Evolutionary conservation across 2,888 invertebrate species (phyloP), one percentile per base, ranked within the genome.

Genomic region (Agrochola macilenta): DNA sequence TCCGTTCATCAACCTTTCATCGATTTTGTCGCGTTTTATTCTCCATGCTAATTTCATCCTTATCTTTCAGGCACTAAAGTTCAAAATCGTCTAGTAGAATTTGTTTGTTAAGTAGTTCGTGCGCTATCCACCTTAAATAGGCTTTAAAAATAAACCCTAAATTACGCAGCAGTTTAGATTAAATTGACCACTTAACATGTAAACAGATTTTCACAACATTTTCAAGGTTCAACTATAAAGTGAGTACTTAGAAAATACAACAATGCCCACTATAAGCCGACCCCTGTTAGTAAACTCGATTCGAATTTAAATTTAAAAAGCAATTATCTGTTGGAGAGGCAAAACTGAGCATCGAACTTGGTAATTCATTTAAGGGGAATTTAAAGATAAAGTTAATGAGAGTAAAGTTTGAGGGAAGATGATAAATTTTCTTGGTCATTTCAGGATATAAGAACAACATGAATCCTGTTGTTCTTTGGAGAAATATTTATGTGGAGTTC

Each of bases 1-100:
- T 78, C 77, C 88, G 91, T 91, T 90, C 91, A 87, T 90, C 90
- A 90, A 90, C 90, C 89, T 89, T 84, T 89, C 88, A 91, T 91
- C 88, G 91, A 91, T 91, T 90, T 90, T 85, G 88, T 85, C 86
- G 81, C 82, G 77, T 69, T 64, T 71, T 64, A 49, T 64, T 46
- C 54, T 49, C 2, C 71, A 74, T n/a, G 43, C 73, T 30, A 88
- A 61, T 79, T 70, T 81, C 49, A 83, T 23, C 81, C 70, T 79
- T 84, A 74, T 46, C 4, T 2, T 5, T 0, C 0, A 35, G 0
- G 1, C 0, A 0, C 1, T 78, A 77, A 65, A 83, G 86, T 74
- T 39, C 7, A 75, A 61, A 76, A 49, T 87, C 0, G 26, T 11
- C 11, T 49, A 54, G 2, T 64, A n/a, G 4, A 26, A n/a, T 12